Base-by-base conservation (phyloP, 2,113 vertebrate genomes). In the Theropithecus gelada region DNA sequence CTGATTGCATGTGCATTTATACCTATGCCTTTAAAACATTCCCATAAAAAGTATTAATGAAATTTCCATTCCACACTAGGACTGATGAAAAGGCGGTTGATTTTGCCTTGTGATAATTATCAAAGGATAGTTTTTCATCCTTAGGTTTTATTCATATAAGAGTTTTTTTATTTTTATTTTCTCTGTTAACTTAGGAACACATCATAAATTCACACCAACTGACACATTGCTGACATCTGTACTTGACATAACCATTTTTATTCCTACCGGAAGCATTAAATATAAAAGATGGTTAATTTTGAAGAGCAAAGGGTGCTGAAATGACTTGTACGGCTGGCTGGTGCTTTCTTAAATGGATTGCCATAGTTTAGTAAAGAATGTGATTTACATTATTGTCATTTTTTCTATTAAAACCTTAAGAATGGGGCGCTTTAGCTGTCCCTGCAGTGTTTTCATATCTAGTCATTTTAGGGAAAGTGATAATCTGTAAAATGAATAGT, bases 101-200 rank as follows among this genome's bases (percentile, higher is more conserved):
- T 94, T 96, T 97, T 97, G 98, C 95, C 96, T 95, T 97, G 78
- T 61, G 81, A 0, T 59, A 50, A n/a, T 82, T 90, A 32, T 98
- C 97, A 89, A 98, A 95, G 73, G 96, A 96, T 96, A 96, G 96
- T 97, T 97, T 97, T 88, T 96, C 61, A 96, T 87, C 66, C 81
- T 48, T 82, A 82, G 17, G 48, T 86, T 94, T 95, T 73, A 70
- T 43, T 86, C 84, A 90, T 50, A 1, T 61, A 32, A 50, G 38
- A n/a, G 8, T 43, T 40, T 76, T 82, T 91, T 43, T 40, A 66
- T 82, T 91, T 45, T 13, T 17, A 38, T 93, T 90, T 93, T 10
- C 79, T 81, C 6, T 85, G 84, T 94, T 80, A 40, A 92, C 22
- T 61, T 96, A 80, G 75, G 75, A 83, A 80, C 94, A 90, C 13